phyloP scores from a whole-genome alignment of 2,888 invertebrate species.

The Cataglyphis albicans region DNA sequence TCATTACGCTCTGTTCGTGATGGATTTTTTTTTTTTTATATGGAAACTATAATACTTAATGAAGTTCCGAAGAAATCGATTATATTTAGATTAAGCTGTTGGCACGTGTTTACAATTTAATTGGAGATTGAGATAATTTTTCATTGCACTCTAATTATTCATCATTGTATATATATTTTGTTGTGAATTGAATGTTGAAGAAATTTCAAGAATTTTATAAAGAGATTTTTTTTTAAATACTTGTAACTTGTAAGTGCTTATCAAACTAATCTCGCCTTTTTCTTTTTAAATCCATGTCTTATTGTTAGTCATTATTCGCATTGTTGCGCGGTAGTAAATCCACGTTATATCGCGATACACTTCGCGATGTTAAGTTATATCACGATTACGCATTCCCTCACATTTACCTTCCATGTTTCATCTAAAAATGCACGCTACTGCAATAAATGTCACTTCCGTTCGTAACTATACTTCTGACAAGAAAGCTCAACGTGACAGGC shows the following conservation, averaged over 20 bases:
- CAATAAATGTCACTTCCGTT: conserved; percentile 53
- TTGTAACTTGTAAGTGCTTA: neutral
- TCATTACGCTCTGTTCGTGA: neutral
- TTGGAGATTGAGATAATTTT: neutral
- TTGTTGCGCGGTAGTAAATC: conserved; percentile 29
- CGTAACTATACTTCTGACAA: conserved; percentile 30
- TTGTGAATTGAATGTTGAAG: neutral
- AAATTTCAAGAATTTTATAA: neutral
- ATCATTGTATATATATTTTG: neutral
- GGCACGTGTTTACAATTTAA: neutral
- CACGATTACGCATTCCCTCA: conserved; percentile 39
- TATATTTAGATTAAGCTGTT: neutral
- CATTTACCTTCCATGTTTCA: conserved; percentile 27
- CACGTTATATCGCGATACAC: conserved; percentile 9
- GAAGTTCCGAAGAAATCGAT: neutral
- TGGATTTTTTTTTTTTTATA: neutral
- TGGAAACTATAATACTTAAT: neutral
- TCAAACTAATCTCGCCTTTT: conserved; percentile 9
- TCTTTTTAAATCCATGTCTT: conserved; percentile 21
- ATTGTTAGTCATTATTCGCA: conserved; percentile 29
- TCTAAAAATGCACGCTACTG: conserved; percentile 27
- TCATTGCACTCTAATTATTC: neutral
- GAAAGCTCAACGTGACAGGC: conserved; percentile 39
- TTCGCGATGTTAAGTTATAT: conserved; percentile 40
- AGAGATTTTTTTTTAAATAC: neutral